Evolutionary conservation across 2,797 vertebrate species (phyloP), one percentile per base, ranked within the genome.

Genomic region (Poeciliopsis presidionis): DNA sequence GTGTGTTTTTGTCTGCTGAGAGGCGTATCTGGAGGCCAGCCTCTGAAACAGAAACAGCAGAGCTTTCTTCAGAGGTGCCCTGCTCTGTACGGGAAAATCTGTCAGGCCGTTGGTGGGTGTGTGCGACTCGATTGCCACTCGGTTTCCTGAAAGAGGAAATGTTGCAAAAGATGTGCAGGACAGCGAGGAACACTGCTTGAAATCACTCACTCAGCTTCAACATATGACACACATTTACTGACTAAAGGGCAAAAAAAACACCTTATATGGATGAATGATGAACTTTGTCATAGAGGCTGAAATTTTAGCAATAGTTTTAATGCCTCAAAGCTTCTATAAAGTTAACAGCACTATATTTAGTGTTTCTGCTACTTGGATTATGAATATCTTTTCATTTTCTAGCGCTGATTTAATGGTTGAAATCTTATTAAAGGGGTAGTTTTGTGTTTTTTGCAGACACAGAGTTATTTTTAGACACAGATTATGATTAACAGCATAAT

Each of bases 131-230:
- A 73, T 79, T 81, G 77, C 72, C 70, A 69, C 77, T 87, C 46
- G 49, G 79, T 89, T 93, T 88, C 84, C 87, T 87, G 85, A 86
- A 86, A 90, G 79, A 86, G 81, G 84, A 88, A 90, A 88, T 86
- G 82, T 86, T 84, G 83, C 87, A 88, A 90, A 70, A 80, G 70
- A 85, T 69, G 78, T 47, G 33, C 41, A 73, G 79, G 86, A 84
- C 78, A 87, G 78, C 36, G 2, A 12, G 78, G n/a, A 49, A 47
- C 65, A 11, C 39, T 41, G 41, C 4, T 59, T 30, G 80, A 82
- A 74, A 59, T 79, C 47, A 41, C 61, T 22, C 49, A n/a, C 61
- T 22, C 49, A n/a, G 81, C 76, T 79, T 82, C 20, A 57, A 67
- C 33, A 28, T 57, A 2, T 85, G 81, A 85, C 80, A 79, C 77